Conservation (phyloP, 2,888 invertebrate species). For the Anoncus sp. region DNA sequence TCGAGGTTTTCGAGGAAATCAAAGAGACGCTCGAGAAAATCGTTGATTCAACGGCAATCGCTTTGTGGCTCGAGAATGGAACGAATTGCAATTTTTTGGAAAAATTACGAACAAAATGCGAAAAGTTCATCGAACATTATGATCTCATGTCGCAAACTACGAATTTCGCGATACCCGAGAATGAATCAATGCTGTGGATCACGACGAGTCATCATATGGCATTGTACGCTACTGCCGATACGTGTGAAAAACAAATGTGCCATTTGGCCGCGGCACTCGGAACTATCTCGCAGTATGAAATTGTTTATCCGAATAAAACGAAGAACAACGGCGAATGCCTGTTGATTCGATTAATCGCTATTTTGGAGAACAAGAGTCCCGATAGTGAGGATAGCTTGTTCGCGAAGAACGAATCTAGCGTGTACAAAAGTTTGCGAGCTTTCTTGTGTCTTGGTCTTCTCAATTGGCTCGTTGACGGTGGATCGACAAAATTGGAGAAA, state of each 20-base stretch:
- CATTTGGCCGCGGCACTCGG: constrained; percentile 73
- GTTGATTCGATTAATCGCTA: constrained; percentile 69
- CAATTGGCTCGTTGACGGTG: constrained; percentile 69
- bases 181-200: constrained; percentile 68
- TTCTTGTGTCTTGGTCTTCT: constrained; percentile 76
- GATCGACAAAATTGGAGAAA: constrained; percentile 31
- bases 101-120: constrained; percentile 63
- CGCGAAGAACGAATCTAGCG: constrained; percentile 59
- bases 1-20: constrained; percentile 72
- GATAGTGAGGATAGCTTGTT: constrained; percentile 70
- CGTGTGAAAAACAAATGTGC: constrained; percentile 65
- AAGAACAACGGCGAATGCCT: constrained; percentile 48
- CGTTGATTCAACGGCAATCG: constrained; percentile 61
- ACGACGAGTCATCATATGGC: constrained; percentile 73
- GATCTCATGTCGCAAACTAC: constrained; percentile 62
- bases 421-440: constrained; percentile 75
- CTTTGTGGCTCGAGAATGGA: constrained; percentile 70
- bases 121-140: constrained; percentile 65
- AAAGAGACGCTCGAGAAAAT: constrained; percentile 51
- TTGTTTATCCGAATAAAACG: constrained; percentile 57
- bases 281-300: constrained; percentile 72
- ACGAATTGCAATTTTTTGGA: constrained; percentile 67
- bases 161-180: constrained; percentile 29
- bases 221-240: constrained; percentile 69
- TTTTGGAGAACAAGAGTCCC: constrained; percentile 70